A percentile compares a stretch with the other conserved stretches of the same genome.
Conservation (phyloP, 2,888 invertebrate genomes). For the Parnassius glacialis region DNA sequence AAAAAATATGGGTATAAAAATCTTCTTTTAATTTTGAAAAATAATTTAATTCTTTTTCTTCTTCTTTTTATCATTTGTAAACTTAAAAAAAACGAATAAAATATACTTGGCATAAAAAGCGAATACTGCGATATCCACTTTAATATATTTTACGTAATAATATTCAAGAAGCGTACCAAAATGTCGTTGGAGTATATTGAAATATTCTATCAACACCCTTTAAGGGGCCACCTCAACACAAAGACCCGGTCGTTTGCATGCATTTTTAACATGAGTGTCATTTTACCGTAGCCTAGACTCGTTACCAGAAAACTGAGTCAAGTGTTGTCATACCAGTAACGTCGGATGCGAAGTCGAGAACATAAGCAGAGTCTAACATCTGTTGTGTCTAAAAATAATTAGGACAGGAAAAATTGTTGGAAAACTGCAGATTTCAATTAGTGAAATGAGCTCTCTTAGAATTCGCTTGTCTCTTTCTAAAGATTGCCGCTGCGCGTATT, state of each 20-base stretch:
- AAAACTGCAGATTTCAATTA: constrained; percentile 20
- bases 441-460: constrained; percentile 16
- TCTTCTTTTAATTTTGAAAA: too few relatives aligned
- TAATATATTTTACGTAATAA: neutral
- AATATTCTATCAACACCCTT: constrained; percentile 14
- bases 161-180: neutral
- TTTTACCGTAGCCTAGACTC: constrained; percentile 16
- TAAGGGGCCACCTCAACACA: constrained; percentile 2
- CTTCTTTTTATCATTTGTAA: too few relatives aligned
- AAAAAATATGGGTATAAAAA: too few relatives aligned
- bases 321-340: constrained; percentile 15
- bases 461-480: constrained; percentile 4
- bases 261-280: constrained; percentile 23
- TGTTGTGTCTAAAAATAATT: constrained; percentile 23
- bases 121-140: too few relatives aligned
- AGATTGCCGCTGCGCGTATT: neutral
- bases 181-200: constrained; percentile 10
- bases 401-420: constrained; percentile 3
- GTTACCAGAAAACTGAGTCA: constrained; percentile 26
- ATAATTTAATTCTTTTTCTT: too few relatives aligned
- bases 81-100: too few relatives aligned
- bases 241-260: constrained; percentile 19
- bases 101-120: too few relatives aligned
- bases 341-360: constrained; percentile 12
- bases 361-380: constrained; percentile 15